Conservation (phyloP, 2,113 vertebrate genomes). For the Ellobius talpinus region DNA sequence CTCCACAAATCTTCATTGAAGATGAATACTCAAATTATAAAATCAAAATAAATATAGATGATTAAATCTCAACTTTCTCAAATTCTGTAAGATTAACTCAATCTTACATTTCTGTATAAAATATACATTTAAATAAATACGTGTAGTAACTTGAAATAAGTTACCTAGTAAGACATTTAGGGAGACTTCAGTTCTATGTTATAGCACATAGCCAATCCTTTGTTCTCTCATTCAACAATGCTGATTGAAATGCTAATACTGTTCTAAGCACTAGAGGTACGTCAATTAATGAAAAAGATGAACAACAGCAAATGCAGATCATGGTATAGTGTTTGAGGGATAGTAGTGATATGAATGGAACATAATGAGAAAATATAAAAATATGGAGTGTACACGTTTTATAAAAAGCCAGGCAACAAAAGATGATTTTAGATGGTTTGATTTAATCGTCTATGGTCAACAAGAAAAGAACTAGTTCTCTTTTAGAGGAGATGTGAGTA, state of each 20-base stretch:
- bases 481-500: not conserved
- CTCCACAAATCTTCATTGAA: not conserved
- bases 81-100: not conserved
- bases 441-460: not conserved
- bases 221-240: not conserved
- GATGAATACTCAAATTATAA: not conserved
- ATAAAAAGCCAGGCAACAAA: not conserved
- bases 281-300: fast-evolving
- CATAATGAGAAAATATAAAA: not conserved
- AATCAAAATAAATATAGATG: not conserved
- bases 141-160: constrained; percentile 14
- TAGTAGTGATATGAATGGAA: fast-evolving
- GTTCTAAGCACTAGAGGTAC: not conserved
- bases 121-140: not conserved
- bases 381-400: not conserved
- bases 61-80: not conserved
- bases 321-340: not conserved
- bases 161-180: not conserved
- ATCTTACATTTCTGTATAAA: not conserved
- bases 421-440: not conserved
- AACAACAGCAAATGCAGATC: not conserved
- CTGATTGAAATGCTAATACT: not conserved
- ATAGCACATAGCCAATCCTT: not conserved
- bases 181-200: not conserved
- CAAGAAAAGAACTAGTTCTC: not conserved